Base-by-base conservation (phyloP, 2,797 vertebrate species). In the Tiaroga cobitis region DNA sequence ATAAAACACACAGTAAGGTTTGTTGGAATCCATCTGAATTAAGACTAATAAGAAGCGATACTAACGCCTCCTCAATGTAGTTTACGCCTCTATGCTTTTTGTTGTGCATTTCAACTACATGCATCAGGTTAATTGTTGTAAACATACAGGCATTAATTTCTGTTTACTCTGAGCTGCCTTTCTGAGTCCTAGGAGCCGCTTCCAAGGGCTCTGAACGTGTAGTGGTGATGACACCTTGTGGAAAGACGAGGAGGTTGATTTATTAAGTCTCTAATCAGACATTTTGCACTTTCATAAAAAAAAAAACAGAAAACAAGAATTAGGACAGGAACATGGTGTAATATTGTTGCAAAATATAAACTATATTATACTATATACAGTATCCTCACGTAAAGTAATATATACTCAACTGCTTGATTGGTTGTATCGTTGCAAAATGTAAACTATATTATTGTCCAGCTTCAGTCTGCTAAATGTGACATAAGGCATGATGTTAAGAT, bases 181-280 rank as follows among this genome's bases (percentile, higher is more conserved):
- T 89, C 91, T 90, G 26, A 95, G 90, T 87, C 95, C 95, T 81
- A 96, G 93, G 19, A 96, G 92, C 90, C 93, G 94, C 93, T 93
- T 96, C 95, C 94, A 95, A 32, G 94, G 85, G 59, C 91, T 95
- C 81, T 92, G 93, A 85, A 88, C 65, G 18, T 92, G 88, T 37
- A 43, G 86, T 74, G 90, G 54, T 26, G 90, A 59, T n/a, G 88
- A 89, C 87, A 92, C 93, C 94, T 93, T 94, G 88, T 92, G 92
- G 90, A 80, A 21, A 90, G 67, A 89, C 2, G 11, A 56, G 26
- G 19, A 80, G 67, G 32, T 0, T n/a, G 26, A 13, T 54, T 54
- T 18, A 39, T 18, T 49, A 65, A 39, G 29, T 37, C 5, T 54
- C 49, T 54, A 67, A 54, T 34, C 65, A 51, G 41, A 46, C 3